These are phyloP conservation scores for Malaclemys terrapin DNA, from an alignment of 2,113 vertebrate species.

Conservation along the genomic window DNA sequence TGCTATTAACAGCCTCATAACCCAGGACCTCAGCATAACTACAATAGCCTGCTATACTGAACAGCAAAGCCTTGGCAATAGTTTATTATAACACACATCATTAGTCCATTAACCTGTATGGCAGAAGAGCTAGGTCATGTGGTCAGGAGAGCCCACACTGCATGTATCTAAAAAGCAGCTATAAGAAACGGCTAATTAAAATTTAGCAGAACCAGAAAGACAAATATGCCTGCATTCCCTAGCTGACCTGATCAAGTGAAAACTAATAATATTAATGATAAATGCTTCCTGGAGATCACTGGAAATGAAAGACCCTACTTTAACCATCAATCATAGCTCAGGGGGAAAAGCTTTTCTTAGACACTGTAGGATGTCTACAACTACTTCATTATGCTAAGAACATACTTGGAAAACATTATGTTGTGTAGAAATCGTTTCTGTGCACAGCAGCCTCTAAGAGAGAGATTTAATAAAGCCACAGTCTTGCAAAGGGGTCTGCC, in stretches of 20 bases:
- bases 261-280: constrained; percentile 7
- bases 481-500: rapidly evolving
- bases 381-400: constrained; percentile 51
- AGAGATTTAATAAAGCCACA: constrained; percentile 14
- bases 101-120: not conserved
- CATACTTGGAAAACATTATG: not conserved
- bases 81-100: too few species aligned
- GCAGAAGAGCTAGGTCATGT: constrained; percentile 10
- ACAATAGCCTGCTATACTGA: not conserved
- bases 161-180: not conserved
- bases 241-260: not conserved
- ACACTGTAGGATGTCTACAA: not conserved
- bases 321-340: constrained; percentile 11
- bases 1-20: not conserved
- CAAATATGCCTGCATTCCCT: not conserved
- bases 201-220: constrained; percentile 11
- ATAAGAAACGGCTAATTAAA: constrained; percentile 53
- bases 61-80: too few species aligned
- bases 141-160: constrained; percentile 46
- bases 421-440: constrained; percentile 53
- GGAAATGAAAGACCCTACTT: constrained; percentile 55
- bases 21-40: not conserved
- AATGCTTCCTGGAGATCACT: not conserved
- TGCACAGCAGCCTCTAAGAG: constrained; percentile 35
- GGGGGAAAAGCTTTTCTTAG: constrained; percentile 4